phyloP scores from a whole-genome alignment of 1,140 invertebrate species.

The Microplitis mediator region DNA sequence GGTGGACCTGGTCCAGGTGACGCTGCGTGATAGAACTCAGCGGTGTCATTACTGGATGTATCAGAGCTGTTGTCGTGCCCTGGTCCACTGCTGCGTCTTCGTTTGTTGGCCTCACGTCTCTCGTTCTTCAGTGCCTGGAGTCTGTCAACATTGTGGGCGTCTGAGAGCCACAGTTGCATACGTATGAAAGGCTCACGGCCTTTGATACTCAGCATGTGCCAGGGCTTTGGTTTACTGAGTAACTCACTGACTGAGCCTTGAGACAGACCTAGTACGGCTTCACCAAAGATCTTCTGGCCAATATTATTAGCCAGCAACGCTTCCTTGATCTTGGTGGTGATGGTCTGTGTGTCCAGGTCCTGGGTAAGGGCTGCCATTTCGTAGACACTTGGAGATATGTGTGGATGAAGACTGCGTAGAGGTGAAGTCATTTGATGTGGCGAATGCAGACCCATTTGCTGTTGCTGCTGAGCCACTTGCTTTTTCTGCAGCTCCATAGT shows the following conservation, averaged over 20 bases:
- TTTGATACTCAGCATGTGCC: slow-evolving; percentile 99
- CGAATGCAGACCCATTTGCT: slow-evolving; percentile 65
- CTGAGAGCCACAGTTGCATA: slow-evolving; percentile 97
- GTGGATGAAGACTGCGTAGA: slow-evolving; percentile 75
- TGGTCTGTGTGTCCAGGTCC: slow-evolving; percentile 94
- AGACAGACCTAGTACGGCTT: slow-evolving; percentile 92
- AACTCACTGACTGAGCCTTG: slow-evolving; percentile 97
- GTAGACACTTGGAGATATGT: slow-evolving; percentile 86
- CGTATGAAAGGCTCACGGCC: slow-evolving; percentile 97
- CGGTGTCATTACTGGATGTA: slow-evolving; percentile 85
- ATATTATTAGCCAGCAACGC: slow-evolving; percentile 95
- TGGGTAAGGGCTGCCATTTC: slow-evolving; percentile 96
- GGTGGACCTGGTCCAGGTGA: slow-evolving; percentile 77
- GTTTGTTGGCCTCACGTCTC: slow-evolving; percentile 85
- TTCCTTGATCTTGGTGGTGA: slow-evolving; percentile 97
- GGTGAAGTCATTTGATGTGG: slow-evolving; percentile 69
- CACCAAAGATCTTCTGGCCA: slow-evolving; percentile 97
- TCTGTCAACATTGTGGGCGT: slow-evolving; percentile 90
- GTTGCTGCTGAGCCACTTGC: slow-evolving; percentile 64
- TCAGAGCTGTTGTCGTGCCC: slow-evolving; percentile 86
- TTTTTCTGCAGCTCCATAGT: slow-evolving; percentile 74
- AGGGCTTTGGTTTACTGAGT: slow-evolving; percentile 96
- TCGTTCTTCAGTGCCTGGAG: slow-evolving; percentile 88
- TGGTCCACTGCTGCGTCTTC: slow-evolving; percentile 77
- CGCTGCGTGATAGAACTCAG: slow-evolving; percentile 87